Conservation (phyloP, 2,797 vertebrate species). For the Tauraco hartlaubi region DNA sequence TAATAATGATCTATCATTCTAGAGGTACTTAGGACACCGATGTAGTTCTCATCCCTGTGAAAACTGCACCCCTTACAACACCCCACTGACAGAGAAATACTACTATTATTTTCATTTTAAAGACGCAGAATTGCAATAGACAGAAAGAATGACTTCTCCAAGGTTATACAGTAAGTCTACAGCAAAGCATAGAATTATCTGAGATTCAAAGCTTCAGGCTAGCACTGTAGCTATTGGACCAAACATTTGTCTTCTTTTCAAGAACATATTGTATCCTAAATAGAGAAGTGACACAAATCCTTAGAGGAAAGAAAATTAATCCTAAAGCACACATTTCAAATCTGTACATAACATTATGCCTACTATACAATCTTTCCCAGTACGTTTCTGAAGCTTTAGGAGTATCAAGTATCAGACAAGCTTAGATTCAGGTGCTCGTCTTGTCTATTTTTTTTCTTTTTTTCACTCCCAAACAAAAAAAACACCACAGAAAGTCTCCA, state of each 20-base stretch:
- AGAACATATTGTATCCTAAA: neutral
- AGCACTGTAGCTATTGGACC: neutral
- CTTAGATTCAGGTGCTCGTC: neutral
- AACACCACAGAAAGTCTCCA: neutral
- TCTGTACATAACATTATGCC: neutral
- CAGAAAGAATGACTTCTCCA: neutral
- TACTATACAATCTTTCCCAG: neutral
- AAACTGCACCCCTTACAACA: neutral
- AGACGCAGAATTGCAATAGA: neutral
- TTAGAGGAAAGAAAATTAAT: neutral
- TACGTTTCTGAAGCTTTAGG: neutral
- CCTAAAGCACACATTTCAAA: neutral
- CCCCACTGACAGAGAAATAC: neutral
- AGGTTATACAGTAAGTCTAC: neutral
- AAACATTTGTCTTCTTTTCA: constrained; percentile 9
- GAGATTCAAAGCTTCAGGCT: neutral
- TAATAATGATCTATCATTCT: neutral
- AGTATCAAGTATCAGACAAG: neutral
- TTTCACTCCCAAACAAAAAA: neutral
- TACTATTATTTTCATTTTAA: neutral
- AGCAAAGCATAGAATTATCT: neutral
- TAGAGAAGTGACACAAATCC: neutral
- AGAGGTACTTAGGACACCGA: neutral
- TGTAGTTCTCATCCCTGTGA: neutral
- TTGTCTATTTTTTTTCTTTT: neutral